Evolutionary conservation across 2,888 invertebrate species (phyloP).

Genomic region (Epistrophella euchroma): DNA sequence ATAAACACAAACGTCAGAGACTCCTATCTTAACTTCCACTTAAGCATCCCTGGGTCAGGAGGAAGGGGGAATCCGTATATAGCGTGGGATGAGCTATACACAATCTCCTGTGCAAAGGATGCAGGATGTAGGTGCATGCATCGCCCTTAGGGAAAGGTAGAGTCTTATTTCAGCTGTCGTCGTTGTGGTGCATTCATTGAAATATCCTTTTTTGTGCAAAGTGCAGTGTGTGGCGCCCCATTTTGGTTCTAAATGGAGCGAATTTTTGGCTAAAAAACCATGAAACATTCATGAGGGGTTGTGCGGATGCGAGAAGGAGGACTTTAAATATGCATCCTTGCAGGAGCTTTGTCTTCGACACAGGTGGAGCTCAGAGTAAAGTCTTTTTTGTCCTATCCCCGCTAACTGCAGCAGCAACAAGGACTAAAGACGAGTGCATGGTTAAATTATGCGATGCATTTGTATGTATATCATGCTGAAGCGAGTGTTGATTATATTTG

Average conservation of each 20-base stretch:
- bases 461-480: slow-evolving; percentile 48
- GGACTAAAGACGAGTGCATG: slow-evolving; percentile 51
- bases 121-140: slow-evolving; percentile 50
- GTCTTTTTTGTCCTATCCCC: neutral
- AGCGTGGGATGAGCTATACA: slow-evolving; percentile 7
- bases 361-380: slow-evolving; percentile 30
- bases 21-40: slow-evolving; percentile 46
- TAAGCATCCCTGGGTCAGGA: slow-evolving; percentile 26
- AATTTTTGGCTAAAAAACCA: slow-evolving; percentile 69
- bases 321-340: slow-evolving; percentile 59
- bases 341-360: slow-evolving; percentile 54
- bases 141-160: slow-evolving; percentile 53
- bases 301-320: slow-evolving; percentile 23
- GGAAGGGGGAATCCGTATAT: neutral
- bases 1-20: slow-evolving; percentile 45
- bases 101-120: slow-evolving; percentile 34
- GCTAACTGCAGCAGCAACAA: slow-evolving; percentile 36
- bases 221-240: slow-evolving; percentile 62
- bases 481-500: slow-evolving; percentile 54
- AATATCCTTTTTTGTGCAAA: slow-evolving; percentile 28
- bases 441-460: slow-evolving; percentile 69
- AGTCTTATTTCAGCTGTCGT: slow-evolving; percentile 71
- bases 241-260: slow-evolving; percentile 61
- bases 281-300: slow-evolving; percentile 67
- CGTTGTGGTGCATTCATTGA: slow-evolving; percentile 58